Conservation (phyloP, 2,888 invertebrate genomes). For the Caenorhabditis sp. region DNA sequence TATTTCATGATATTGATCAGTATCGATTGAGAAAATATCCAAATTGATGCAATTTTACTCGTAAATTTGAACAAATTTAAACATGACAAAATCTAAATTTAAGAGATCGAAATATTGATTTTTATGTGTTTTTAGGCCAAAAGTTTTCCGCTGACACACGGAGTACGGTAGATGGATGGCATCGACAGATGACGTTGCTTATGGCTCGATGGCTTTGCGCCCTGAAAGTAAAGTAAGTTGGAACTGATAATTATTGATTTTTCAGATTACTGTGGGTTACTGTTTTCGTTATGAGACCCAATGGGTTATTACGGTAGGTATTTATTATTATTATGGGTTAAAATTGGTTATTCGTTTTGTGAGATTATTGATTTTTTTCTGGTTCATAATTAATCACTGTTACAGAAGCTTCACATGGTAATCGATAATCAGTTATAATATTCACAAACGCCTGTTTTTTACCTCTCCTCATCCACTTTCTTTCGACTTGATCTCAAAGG, state of each 20-base stretch:
- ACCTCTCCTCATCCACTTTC: not conserved
- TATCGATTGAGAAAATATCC: not conserved
- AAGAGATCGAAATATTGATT: constrained; percentile 2
- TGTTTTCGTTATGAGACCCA: not conserved
- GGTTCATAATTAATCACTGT: too few species aligned
- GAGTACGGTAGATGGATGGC: constrained; percentile 57
- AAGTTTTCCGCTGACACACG: constrained; percentile 59
- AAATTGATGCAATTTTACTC: not conserved
- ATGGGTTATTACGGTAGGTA: too few species aligned
- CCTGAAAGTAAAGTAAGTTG: constrained; percentile 21
- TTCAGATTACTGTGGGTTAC: constrained; percentile 5
- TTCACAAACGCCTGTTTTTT: constrained; percentile 1
- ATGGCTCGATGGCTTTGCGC: not conserved
- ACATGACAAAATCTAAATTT: too few species aligned
- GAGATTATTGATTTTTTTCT: too few species aligned
- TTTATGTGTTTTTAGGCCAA: constrained; percentile 21
- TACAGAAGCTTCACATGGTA: not conserved
- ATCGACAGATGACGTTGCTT: constrained; percentile 49
- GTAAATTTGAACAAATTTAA: not conserved
- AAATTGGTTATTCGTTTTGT: not conserved
- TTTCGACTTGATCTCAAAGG: not conserved
- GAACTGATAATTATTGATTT: too few species aligned
- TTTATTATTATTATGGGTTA: too few species aligned
- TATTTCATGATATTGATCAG: too few species aligned
- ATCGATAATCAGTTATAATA: not conserved